Evolutionary conservation across 1,140 invertebrate species (phyloP), one percentile per base, ranked within the genome.

Genomic region (Scylla paramamosain): DNA sequence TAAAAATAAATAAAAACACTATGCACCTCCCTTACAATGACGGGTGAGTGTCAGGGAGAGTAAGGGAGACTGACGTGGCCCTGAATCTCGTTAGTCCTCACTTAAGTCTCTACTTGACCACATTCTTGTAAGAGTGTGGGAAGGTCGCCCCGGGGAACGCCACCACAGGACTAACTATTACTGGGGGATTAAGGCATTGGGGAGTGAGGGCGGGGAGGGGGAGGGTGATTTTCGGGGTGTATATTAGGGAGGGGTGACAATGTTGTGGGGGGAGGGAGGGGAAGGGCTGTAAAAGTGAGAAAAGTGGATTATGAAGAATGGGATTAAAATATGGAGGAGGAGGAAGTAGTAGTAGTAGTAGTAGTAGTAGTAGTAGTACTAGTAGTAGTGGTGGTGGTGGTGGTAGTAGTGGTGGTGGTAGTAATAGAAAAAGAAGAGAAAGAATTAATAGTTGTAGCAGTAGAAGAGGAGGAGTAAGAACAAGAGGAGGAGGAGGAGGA

Each of bases 111-210:
- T n/a, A n/a, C 25, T 77, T 77, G 67, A 77, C 67, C 67, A 77
- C 67, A 77, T 77, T 77, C n/a, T n/a, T 77, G 67, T 77, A 59
- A 59, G 10, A 77, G 67, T 77, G 67, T 77, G 67, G 67, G 67
- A 77, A 77, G 67, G 67, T 77, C 67, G n/a, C 20, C 20, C 67
- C n/a, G 67, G 20, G 20, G 67, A 77, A 20, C 67, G 25, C 67
- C 67, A n/a, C 67, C 67, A n/a, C 20, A n/a, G 20, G 67, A 20
- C 52, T 59, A 59, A 59, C 52, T 59, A 59, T 59, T 59, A 59
- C 16, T 59, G 52, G 52, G 52, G 10, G 52, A 20, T 59, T 12
- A 8, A 59, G 16, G 52, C 12, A 59, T 2, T 12, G 52, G 16
- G 52, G 52, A 59, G 52, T 59, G 10, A 14, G 2, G 10, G 16